Conservation (phyloP, 2,797 vertebrate genomes). For the Malurus leucopterus region DNA sequence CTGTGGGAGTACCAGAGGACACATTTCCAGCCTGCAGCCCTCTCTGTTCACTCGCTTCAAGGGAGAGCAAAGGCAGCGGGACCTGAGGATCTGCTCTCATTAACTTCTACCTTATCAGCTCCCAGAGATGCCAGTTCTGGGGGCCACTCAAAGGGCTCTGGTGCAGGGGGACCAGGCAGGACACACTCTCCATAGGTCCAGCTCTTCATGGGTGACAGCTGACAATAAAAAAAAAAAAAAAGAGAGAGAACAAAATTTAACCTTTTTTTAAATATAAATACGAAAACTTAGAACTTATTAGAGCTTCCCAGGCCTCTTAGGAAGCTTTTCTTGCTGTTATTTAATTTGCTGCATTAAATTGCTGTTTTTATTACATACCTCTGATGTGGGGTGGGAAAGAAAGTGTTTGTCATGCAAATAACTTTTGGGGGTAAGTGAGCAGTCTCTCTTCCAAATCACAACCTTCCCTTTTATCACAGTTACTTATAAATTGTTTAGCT, state of each 20-base stretch:
- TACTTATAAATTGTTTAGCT: background rate
- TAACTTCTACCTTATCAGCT: background rate
- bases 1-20: conserved; percentile 13
- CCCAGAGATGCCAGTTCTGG: background rate
- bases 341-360: background rate
- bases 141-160: background rate
- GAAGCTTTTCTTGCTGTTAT: background rate
- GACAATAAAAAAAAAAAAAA: background rate
- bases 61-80: background rate
- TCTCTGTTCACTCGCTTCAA: conserved; percentile 33
- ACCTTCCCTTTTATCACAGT: background rate
- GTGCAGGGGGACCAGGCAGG: background rate
- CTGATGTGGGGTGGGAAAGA: background rate
- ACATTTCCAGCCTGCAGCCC: conserved; percentile 5
- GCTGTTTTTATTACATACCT: background rate
- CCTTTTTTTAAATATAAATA: background rate
- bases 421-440: background rate
- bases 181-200: accelerated
- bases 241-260: background rate
- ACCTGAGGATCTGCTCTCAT: conserved; percentile 22
- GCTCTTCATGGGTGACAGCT: background rate
- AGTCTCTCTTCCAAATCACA: background rate
- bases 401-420: background rate
- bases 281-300: background rate
- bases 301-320: background rate